Base-by-base conservation (phyloP, 2,797 vertebrate genomes). In the Catamblyrhynchus diadema region DNA sequence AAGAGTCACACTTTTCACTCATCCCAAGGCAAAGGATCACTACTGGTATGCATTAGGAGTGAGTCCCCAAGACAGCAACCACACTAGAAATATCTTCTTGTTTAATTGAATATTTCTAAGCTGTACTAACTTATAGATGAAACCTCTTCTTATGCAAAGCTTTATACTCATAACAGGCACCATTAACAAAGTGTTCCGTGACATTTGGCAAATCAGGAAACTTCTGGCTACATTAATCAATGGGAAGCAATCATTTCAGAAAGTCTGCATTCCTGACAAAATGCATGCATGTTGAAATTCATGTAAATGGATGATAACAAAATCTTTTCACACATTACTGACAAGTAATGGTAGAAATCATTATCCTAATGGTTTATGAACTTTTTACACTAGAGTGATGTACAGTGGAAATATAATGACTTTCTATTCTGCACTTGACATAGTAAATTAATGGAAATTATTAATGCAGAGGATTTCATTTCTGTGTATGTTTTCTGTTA, bases 301-400 rank as follows among this genome's bases (percentile, higher is more conserved):
- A 90, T 86, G 83, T 44, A 89, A 96, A 97, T 88, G 75, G 90
- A 81, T 94, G 97, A 96, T 84, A 93, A 96, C 93, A 95, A 94
- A 96, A 91, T 89, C 93, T 96, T 97, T 97, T 95, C 96, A 97
- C 91, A 95, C 91, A 96, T 97, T 96, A 96, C 90, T 93, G 86
- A 93, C 82, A 97, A 93, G 79, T 94, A 93, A 94, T 89, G 81
- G 90, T 92, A 97, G 83, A 94, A 97, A 97, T 97, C 75, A 96
- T 97, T 97, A 97, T 96, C 84, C 45, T 97, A 97, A 97, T 97
- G 74, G 79, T 61, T 97, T 96, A 94, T 95, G 95, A 97, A 97
- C 91, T 95, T 96, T 84, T 89, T 87, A 70, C 17, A 51, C 83
- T 90, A 93, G 39, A 94, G 50, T 93, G 92, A 96, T 86, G 93